These are phyloP conservation scores for Drepana falcataria DNA, from an alignment of 2,888 invertebrate genomes.

Conservation along the genomic window DNA sequence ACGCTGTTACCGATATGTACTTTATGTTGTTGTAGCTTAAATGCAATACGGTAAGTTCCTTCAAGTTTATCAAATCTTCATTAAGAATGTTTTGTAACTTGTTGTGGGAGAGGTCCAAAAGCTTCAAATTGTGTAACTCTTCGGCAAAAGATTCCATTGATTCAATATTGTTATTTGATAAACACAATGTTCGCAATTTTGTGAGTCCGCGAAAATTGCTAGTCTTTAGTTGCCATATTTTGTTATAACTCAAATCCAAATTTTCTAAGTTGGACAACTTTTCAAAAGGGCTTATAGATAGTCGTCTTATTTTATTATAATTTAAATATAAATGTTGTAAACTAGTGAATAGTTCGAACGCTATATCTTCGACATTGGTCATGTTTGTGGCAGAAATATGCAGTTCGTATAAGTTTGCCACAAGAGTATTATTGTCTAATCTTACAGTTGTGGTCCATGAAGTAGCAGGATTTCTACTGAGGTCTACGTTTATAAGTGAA, in stretches of 20 bases:
- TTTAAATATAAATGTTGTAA: slow-evolving; percentile 87
- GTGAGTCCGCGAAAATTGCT: slow-evolving; percentile 89
- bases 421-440: slow-evolving; percentile 51
- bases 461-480: slow-evolving; percentile 62
- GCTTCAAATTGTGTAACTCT: slow-evolving; percentile 86
- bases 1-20: slow-evolving; percentile 87
- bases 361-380: slow-evolving; percentile 79
- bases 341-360: slow-evolving; percentile 87
- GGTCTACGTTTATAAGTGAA: slow-evolving; percentile 60
- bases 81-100: slow-evolving; percentile 88
- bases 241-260: slow-evolving; percentile 89
- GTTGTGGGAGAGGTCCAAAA: slow-evolving; percentile 90
- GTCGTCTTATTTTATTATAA: slow-evolving; percentile 85
- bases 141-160: slow-evolving; percentile 89
- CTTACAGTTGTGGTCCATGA: slow-evolving; percentile 49
- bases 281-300: slow-evolving; percentile 91
- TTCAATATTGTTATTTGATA: slow-evolving; percentile 90
- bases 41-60: slow-evolving; percentile 87
- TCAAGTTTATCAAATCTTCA: slow-evolving; percentile 86
- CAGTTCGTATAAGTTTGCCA: slow-evolving; percentile 63
- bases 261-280: slow-evolving; percentile 86
- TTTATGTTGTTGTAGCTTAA: slow-evolving; percentile 91
- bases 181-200: slow-evolving; percentile 86
- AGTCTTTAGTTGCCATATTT: slow-evolving; percentile 88
- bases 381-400: slow-evolving; percentile 65